Conservation (phyloP, 2,797 vertebrate genomes). For the Thamnophis elegans region DNA sequence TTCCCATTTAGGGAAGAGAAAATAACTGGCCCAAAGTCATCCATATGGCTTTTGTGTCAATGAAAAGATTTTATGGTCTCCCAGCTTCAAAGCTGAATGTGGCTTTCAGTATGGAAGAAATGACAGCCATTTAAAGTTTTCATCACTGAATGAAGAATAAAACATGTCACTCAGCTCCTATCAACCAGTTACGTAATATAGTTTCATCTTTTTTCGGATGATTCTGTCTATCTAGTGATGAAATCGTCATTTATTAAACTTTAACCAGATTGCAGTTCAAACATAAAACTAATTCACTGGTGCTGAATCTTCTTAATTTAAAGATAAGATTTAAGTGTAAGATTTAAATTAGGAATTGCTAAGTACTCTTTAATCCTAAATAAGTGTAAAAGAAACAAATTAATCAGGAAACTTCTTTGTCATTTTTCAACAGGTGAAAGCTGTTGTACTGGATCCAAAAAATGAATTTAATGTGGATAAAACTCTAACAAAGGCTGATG, state of each 20-base stretch:
- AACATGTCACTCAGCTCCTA: not conserved
- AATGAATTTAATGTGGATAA: conserved; percentile 81
- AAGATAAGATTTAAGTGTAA: not conserved
- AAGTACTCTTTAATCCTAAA: not conserved
- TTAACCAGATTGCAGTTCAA: not conserved
- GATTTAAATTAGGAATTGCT: not conserved
- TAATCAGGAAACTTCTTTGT: conserved; percentile 18
- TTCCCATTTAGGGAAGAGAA: not conserved
- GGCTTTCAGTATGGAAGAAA: not conserved
- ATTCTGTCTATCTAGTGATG: not conserved
- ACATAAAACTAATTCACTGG: not conserved
- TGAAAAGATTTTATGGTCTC: not conserved
- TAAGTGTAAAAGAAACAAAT: conserved; percentile 19
- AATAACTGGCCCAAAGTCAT: not conserved
- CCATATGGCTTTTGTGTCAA: not conserved
- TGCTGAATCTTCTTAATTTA: not conserved
- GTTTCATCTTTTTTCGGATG: not conserved
- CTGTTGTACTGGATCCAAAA: conserved; percentile 82
- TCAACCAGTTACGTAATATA: not conserved
- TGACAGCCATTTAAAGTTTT: not conserved
- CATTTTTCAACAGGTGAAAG: conserved; percentile 83
- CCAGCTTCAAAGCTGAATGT: not conserved
- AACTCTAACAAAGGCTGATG: conserved; percentile 76
- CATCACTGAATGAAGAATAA: not conserved
- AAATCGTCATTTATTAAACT: not conserved